Evolutionary conservation across 2,888 invertebrate genomes (phyloP), one percentile per base, ranked within the genome.

Genomic region (Alloplasta piceator): DNA sequence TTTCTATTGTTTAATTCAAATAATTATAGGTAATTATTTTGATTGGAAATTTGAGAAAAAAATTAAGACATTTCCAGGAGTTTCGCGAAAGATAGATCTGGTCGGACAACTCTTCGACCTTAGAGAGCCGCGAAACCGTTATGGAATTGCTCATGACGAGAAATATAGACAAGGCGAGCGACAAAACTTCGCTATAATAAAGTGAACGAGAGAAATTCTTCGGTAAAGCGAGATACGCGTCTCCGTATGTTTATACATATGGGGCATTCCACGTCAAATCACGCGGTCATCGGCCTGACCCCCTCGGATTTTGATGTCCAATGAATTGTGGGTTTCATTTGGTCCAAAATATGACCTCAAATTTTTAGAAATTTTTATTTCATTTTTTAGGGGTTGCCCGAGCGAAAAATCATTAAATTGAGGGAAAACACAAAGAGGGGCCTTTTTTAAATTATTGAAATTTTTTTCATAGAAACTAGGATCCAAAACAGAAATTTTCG

Each of bases 81-180:
- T 1, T 16, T 50, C 16, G 64, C n/a, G 26, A 48, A 10, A 48
- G 48, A 50, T 43, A 48, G 10, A 38, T 61, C 38, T 26, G 52
- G 26, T 26, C 26, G 26, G 67, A 75, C 50, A 68, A 78, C 73
- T 71, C 70, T 26, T 50, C 66, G 80, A 60, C 71, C 64, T 75
- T 71, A 71, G n/a, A 52, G 56, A 60, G 66, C 48, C 71, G 71
- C 50, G 26, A 72, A 71, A 80, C 75, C 80, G 80, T 80, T 80
- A 76, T 52, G 12, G 50, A 72, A 67, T 75, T 66, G 71, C 66
- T 60, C 46, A 43, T 52, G 67, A 71, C 61, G 61, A 67, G 55
- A 64, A 61, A 46, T 60, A 60, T 60, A 60, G 61, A 76, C 67
- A 72, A 72, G 67, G 67, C 75, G 56, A 76, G 63, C 76, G 76